phyloP scores from a whole-genome alignment of 2,797 vertebrate species.

The Gouania willdenowi region DNA sequence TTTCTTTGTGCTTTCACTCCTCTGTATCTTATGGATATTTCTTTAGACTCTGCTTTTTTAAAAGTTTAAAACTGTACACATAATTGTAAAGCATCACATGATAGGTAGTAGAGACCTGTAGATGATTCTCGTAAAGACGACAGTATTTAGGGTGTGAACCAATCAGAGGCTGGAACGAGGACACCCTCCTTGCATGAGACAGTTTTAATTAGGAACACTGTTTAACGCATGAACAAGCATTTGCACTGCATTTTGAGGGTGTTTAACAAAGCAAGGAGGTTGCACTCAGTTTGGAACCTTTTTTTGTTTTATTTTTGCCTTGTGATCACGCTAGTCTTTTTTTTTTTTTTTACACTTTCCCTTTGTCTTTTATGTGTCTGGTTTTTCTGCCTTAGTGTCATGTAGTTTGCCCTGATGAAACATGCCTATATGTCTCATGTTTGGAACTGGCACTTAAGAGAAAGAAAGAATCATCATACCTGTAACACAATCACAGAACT shows the following conservation, averaged over 20 bases:
- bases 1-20: neutral
- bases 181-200: constrained; percentile 22
- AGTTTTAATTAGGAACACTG: constrained; percentile 5
- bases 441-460: constrained; percentile 57
- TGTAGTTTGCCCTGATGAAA: constrained; percentile 48
- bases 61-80: constrained; percentile 53
- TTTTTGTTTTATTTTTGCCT: too few relatives aligned
- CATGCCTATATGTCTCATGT: constrained; percentile 47
- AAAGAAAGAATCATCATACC: constrained; percentile 43
- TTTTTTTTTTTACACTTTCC: constrained; percentile 39
- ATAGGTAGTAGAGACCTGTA: too few relatives aligned
- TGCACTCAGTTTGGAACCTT: constrained; percentile 15
- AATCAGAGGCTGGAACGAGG: constrained; percentile 5
- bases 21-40: constrained; percentile 25
- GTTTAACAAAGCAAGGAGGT: constrained; percentile 10
- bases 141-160: neutral
- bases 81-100: constrained; percentile 26
- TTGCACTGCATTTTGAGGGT: constrained; percentile 35
- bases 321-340: constrained; percentile 46
- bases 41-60: constrained; percentile 36
- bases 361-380: constrained; percentile 38
- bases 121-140: constrained; percentile 4
- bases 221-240: constrained; percentile 29
- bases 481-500: constrained; percentile 52
- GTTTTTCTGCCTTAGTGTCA: constrained; percentile 36